Conservation (phyloP, 2,797 vertebrate species). For the Rhadinocentrus ornatus region DNA sequence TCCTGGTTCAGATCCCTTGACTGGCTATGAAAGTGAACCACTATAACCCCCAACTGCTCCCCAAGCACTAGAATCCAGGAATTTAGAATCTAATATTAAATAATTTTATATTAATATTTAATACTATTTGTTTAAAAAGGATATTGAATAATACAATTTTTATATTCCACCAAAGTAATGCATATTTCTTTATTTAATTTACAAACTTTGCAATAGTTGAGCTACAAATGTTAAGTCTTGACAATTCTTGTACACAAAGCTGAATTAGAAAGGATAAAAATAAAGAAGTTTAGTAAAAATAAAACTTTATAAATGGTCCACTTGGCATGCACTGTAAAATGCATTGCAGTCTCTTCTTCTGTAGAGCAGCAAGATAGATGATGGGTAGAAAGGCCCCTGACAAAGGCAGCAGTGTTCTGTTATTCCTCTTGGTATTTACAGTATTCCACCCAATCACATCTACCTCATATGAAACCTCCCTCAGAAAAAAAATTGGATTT, state of each 20-base stretch:
- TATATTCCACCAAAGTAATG: too few relatives aligned
- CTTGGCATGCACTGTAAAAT: slow-evolving; percentile 51
- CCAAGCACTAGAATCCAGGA: too few relatives aligned
- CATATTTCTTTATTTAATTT: background rate
- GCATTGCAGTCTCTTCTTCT: slow-evolving; percentile 44
- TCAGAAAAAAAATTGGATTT: background rate
- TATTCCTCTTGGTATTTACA: slow-evolving; percentile 49
- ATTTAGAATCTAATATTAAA: too few relatives aligned
- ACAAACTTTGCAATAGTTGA: background rate
- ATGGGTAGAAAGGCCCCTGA: slow-evolving; percentile 46
- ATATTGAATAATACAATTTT: too few relatives aligned
- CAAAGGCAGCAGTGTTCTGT: slow-evolving; percentile 37
- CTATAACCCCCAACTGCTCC: too few relatives aligned
- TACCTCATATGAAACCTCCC: slow-evolving; percentile 28
- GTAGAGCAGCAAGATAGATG: slow-evolving; percentile 54
- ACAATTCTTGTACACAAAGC: background rate
- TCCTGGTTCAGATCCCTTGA: too few relatives aligned
- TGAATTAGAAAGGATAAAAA: slow-evolving; percentile 14
- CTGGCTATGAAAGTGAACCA: too few relatives aligned
- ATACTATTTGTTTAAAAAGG: too few relatives aligned
- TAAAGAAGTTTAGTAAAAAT: slow-evolving; percentile 30
- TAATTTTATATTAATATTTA: too few relatives aligned
- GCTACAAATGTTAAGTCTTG: background rate
- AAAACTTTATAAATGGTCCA: slow-evolving; percentile 22
- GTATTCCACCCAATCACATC: slow-evolving; percentile 35